Evolutionary conservation across 2,797 vertebrate species (phyloP), one percentile per base, ranked within the genome.

Genomic region (Eulemur mongoz): DNA sequence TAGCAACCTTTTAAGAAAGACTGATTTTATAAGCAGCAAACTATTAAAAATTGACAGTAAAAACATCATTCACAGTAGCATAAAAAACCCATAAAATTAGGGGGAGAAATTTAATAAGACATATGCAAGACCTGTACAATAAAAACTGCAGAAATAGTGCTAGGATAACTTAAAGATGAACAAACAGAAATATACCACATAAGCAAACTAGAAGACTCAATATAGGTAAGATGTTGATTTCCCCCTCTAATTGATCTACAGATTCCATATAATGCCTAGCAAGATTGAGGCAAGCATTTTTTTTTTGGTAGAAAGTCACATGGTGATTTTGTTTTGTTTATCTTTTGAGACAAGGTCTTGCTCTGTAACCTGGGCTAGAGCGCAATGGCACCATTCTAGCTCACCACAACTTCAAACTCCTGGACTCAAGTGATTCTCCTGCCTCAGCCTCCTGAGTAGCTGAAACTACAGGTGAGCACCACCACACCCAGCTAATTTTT

Each of bases 1-100:
- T 18, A 17, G 48, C 57, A 91, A 78, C 9, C 20, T 30, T 91
- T 72, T 70, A 69, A 78, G 79, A 95, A 67, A 88, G 54, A 69
- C 4, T 75, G 59, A 83, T 12, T 95, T 88, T 30, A 63, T 32
- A 43, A 85, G 73, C 32, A 93, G 91, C 0, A 61, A 95, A 67
- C 94, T 76, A 76, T 96, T 95, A 96, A 82, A 98, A 97, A 75
- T 13, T 52, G 17, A 22, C 91, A 93, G 84, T 96, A 95, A 94
- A 25, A 96, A 90, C 50, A 50, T 5, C n/a, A 70, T 78, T 40
- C 13, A 59, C 61, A 70, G 89, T 4, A 63, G 54, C 43, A 93
- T 67, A 32, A 84, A 79, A 88, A 50, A 59, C 2, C 52, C 67
- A 52, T 57, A 81, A 67, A n/a, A 70, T 35, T 40, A 73, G 0